These are phyloP conservation scores for Heliconius ethilla DNA, from an alignment of 2,888 invertebrate genomes.

Conservation along the genomic window DNA sequence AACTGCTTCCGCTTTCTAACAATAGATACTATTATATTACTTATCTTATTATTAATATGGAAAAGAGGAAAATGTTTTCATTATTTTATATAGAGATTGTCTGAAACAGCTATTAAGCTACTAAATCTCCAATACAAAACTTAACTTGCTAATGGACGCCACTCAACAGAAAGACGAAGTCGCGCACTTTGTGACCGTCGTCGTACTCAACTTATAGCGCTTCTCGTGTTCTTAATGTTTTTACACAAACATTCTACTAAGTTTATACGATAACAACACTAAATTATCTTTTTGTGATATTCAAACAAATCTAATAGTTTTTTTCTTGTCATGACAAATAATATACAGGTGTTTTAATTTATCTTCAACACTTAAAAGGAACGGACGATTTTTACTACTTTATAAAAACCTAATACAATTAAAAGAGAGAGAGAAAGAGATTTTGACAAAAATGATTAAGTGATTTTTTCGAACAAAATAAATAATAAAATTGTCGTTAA, in stretches of 20 bases:
- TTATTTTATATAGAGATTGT: constrained; percentile 21
- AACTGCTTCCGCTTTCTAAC: no score
- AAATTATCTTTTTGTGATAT: constrained; percentile 41
- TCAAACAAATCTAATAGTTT: neutral
- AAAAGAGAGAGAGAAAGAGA: no score
- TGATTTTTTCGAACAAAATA: no score
- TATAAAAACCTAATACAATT: no score
- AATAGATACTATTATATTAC: no score
- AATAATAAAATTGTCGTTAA: no score
- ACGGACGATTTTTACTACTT: no score
- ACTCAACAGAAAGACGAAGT: constrained; percentile 64
- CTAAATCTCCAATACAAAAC: constrained; percentile 49
- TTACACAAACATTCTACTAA: constrained; percentile 50
- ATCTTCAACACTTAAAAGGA: no score
- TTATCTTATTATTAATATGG: no score
- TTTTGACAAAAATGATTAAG: no score
- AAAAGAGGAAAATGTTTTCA: neutral
- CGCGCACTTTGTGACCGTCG: constrained; percentile 52
- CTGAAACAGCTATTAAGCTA: constrained; percentile 40
- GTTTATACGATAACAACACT: constrained; percentile 36
- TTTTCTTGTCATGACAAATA: neutral
- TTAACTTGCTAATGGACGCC: constrained; percentile 67
- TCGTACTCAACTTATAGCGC: constrained; percentile 62
- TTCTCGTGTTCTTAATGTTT: constrained; percentile 66
- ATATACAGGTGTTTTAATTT: no score